Conservation (phyloP, 2,113 vertebrate genomes). For the Dipodomys ordii region DNA sequence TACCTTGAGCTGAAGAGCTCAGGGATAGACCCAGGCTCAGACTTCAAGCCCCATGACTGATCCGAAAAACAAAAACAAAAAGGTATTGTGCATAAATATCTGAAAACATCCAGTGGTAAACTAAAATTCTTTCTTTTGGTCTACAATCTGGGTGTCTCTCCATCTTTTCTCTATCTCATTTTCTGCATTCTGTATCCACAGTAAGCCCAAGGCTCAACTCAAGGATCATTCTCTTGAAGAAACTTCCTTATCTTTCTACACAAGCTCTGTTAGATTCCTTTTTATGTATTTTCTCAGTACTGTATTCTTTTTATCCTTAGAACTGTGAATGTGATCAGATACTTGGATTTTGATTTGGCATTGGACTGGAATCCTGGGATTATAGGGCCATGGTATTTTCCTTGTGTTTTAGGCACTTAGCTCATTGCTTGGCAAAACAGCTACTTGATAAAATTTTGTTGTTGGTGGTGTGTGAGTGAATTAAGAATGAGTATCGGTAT, state of each 20-base stretch:
- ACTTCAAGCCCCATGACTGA: too few relatives aligned
- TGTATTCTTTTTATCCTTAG: background rate
- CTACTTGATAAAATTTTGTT: background rate
- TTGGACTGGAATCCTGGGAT: background rate
- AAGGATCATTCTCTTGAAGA: background rate
- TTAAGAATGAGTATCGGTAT: background rate
- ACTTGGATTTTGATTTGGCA: background rate
- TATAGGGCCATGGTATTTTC: background rate
- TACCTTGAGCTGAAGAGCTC: too few relatives aligned
- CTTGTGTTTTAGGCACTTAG: background rate
- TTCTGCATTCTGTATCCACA: rapidly evolving
- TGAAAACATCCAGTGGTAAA: background rate
- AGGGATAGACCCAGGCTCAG: too few relatives aligned
- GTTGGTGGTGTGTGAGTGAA: background rate
- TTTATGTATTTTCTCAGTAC: background rate
- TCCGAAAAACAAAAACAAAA: too few relatives aligned
- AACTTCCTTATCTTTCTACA: background rate
- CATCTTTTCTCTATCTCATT: background rate
- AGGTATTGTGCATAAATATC: background rate
- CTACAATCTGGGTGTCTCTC: background rate
- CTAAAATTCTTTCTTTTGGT: background rate
- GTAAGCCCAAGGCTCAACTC: background rate
- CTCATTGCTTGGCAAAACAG: background rate
- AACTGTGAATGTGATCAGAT: background rate
- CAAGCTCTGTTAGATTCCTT: background rate